Base-by-base conservation (phyloP, 2,113 vertebrate genomes). In the Notothenia coriiceps region DNA sequence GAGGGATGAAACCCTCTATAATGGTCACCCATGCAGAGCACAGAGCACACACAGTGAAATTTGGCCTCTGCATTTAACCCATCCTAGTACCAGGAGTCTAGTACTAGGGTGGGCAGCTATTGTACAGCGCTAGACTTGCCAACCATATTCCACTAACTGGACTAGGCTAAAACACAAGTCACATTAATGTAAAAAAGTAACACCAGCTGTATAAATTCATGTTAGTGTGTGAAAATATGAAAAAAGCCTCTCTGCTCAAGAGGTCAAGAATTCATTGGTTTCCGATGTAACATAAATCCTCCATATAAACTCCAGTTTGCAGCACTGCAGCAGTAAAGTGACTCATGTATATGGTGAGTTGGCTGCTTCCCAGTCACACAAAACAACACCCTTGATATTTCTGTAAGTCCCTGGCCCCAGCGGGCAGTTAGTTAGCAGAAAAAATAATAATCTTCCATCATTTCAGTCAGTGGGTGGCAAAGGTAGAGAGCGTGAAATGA, bases 301-400 rank as follows among this genome's bases (percentile, higher is more conserved):
- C 14, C 47, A 56, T 57, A 72, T 65, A 72, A 84, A 61, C 51
- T 43, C 52, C 14, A 79, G 56, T 15, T 12, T 70, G 65, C 80
- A 64, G 61, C 70, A 59, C 10, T 70, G 65, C 80, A 64, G 61
- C 70, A 59, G 52, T 66, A 43, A 70, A 66, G 15, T 73, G 61
- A 87, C 13, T 83, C 61, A 78, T 77, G 64, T 80, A 68, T 80
- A 73, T 47, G 69, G 52, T 15, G 20, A 61, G 20, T 73, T 17
- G 71, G 74, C 74, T 11, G 43, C 22, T 18, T 74, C 64, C 73
- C n/a, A 71, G 51, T n/a, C 49, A 52, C 72, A 73, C 54, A 62
- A 62, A 64, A 55, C 49, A 44, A 75, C 68, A 49, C 2, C 8
- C 47, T 61, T 46, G 18, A 33, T 68, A 12, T 80, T 65, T 0